These are phyloP conservation scores for Zeugodacus cucurbitae DNA, from an alignment of 1,140 invertebrate species.

Conservation along the genomic window DNA sequence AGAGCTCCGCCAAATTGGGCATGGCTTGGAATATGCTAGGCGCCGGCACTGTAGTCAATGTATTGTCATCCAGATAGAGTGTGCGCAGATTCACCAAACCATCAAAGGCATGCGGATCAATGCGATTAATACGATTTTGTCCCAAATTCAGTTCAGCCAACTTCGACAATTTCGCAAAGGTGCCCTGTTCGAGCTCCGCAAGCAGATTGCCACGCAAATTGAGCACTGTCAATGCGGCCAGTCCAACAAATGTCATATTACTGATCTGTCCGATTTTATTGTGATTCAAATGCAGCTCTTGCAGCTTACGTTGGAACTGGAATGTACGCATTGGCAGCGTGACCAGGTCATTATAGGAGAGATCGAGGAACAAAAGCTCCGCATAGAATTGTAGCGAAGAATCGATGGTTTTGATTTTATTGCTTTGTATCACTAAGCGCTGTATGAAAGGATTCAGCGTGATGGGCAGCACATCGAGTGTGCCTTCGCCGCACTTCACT, in stretches of 20 bases:
- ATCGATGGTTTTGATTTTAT: constrained; percentile 87
- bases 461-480: constrained; percentile 89
- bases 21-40: constrained; percentile 75
- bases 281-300: constrained; percentile 83
- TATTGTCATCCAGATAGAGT: constrained; percentile 87
- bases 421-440: constrained; percentile 83
- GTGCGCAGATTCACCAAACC: constrained; percentile 80
- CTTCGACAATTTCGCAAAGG: constrained; percentile 79
- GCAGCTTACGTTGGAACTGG: constrained; percentile 80
- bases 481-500: constrained; percentile 86
- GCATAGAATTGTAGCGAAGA: constrained; percentile 88
- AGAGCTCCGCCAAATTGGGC: constrained; percentile 81
- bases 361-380: constrained; percentile 83
- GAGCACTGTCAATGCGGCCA: constrained; percentile 81
- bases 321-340: constrained; percentile 83
- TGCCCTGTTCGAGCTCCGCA: constrained; percentile 77
- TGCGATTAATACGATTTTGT: constrained; percentile 84
- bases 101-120: constrained; percentile 82
- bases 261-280: constrained; percentile 85
- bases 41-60: constrained; percentile 79
- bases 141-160: constrained; percentile 89
- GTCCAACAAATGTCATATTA: constrained; percentile 82
- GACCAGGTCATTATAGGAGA: constrained; percentile 85
- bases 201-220: constrained; percentile 86
- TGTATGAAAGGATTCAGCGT: constrained; percentile 90